phyloP scores from a whole-genome alignment of 2,797 vertebrate species.

The Zalophus californianus region DNA sequence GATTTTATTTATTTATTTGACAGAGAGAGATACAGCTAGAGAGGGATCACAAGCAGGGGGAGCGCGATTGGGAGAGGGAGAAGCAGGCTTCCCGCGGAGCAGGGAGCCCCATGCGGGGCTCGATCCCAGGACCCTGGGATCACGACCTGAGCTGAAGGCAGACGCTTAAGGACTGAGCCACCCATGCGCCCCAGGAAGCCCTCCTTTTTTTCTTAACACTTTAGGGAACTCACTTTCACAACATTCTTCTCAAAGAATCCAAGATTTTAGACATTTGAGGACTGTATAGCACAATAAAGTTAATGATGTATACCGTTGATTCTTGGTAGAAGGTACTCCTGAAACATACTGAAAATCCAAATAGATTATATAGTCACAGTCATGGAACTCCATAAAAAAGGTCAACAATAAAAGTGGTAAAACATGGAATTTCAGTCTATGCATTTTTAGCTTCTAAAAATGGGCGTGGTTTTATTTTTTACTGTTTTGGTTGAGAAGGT shows the following conservation, averaged over 20 bases:
- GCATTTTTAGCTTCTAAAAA: neutral
- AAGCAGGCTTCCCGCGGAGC: no score
- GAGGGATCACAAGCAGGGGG: no score
- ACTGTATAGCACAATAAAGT: neutral
- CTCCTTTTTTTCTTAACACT: neutral
- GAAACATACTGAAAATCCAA: neutral
- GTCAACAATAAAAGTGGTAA: neutral
- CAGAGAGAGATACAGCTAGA: no score
- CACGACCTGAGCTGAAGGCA: no score
- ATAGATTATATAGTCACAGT: neutral
- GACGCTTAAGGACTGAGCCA: no score
- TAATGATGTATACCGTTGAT: neutral
- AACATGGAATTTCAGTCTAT: neutral
- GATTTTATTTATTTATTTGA: no score
- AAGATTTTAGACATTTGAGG: neutral
- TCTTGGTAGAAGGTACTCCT: neutral
- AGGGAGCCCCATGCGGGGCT: no score
- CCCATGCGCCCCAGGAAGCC: neutral
- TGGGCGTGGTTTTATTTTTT: neutral
- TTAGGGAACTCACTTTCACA: neutral
- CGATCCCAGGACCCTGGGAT: no score
- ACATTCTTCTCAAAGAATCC: neutral
- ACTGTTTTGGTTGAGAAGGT: neutral
- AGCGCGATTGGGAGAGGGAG: no score
- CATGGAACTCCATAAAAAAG: neutral